Conservation (phyloP, 2,888 invertebrate species). For the Amblyjoppa fuscipennis region DNA sequence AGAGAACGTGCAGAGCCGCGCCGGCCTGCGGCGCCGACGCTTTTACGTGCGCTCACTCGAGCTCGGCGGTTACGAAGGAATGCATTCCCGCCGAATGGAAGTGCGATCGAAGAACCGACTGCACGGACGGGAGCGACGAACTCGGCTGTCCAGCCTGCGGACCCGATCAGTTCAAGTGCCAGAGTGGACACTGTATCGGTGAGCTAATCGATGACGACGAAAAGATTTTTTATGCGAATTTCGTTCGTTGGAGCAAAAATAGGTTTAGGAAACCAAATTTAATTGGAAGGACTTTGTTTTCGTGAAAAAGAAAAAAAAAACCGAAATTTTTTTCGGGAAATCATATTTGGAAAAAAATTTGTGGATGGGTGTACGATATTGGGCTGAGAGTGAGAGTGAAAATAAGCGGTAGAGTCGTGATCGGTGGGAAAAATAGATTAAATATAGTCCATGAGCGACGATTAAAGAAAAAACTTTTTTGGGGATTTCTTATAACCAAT, state of each 20-base stretch:
- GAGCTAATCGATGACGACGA: constrained; percentile 70
- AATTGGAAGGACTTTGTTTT: too few species aligned
- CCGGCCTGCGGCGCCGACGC: constrained; percentile 91
- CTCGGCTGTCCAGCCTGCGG: constrained; percentile 90
- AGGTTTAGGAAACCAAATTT: too few species aligned
- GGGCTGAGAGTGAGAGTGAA: too few species aligned
- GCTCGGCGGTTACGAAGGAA: constrained; percentile 86
- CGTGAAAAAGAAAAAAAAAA: too few species aligned
- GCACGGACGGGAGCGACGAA: constrained; percentile 94
- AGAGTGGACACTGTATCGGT: constrained; percentile 88
- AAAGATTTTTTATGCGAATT: background rate
- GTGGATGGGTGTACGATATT: too few species aligned
- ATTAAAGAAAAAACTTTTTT: too few species aligned
- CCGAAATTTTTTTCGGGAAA: background rate
- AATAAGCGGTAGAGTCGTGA: too few species aligned
- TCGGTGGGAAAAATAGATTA: too few species aligned
- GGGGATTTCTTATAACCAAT: too few species aligned
- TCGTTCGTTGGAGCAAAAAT: too few species aligned
- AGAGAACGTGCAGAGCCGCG: constrained; percentile 89
- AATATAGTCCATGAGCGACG: too few species aligned
- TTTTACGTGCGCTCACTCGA: constrained; percentile 89
- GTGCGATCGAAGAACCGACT: constrained; percentile 94
- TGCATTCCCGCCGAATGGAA: constrained; percentile 91
- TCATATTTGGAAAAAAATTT: too few species aligned
- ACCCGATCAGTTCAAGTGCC: constrained; percentile 89